Evolutionary conservation across 1,140 invertebrate genomes (phyloP).

Genomic region (Pygmarrhopalites habei): DNA sequence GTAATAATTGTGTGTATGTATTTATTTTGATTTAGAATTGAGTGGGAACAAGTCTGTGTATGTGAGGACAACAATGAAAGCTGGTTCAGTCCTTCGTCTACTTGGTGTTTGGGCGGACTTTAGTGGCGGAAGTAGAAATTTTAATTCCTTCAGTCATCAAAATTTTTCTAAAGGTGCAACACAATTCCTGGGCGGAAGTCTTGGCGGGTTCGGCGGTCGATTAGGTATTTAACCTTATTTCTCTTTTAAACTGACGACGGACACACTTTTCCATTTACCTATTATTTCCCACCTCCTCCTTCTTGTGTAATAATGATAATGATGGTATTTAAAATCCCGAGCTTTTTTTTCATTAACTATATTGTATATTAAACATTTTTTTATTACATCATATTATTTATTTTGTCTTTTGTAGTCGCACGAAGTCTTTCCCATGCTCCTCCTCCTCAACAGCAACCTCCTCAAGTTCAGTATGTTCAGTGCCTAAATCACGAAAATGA

Average conservation of each 20-base stretch:
- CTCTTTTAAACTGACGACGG: too few relatives aligned
- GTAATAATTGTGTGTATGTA: too few relatives aligned
- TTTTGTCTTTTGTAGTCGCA: too few relatives aligned
- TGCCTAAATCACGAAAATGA: conserved; percentile 44
- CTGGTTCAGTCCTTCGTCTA: conserved; percentile 43
- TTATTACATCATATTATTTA: too few relatives aligned
- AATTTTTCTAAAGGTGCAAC: neutral
- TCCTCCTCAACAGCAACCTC: conserved; percentile 21
- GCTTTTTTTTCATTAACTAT: too few relatives aligned
- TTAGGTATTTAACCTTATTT: too few relatives aligned
- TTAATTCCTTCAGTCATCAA: conserved; percentile 12
- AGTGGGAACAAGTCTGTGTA: conserved; percentile 38
- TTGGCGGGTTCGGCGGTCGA: conserved; percentile 35
- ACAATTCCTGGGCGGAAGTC: conserved; percentile 26
- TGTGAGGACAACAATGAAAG: conserved; percentile 38
- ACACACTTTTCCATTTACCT: too few relatives aligned
- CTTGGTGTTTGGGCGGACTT: conserved; percentile 44
- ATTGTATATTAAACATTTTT: too few relatives aligned
- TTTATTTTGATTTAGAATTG: too few relatives aligned
- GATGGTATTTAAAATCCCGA: too few relatives aligned
- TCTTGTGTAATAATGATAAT: too few relatives aligned
- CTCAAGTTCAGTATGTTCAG: conserved; percentile 43
- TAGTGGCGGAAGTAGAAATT: conserved; percentile 25
- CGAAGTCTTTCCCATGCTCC: conserved; percentile 25
- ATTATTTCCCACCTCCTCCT: too few relatives aligned